Percentiles rank a stretch among this genome's conserved stretches.
phyloP scores from a whole-genome alignment of 2,888 invertebrate genomes.

The Lasioglossum figueresi region DNA sequence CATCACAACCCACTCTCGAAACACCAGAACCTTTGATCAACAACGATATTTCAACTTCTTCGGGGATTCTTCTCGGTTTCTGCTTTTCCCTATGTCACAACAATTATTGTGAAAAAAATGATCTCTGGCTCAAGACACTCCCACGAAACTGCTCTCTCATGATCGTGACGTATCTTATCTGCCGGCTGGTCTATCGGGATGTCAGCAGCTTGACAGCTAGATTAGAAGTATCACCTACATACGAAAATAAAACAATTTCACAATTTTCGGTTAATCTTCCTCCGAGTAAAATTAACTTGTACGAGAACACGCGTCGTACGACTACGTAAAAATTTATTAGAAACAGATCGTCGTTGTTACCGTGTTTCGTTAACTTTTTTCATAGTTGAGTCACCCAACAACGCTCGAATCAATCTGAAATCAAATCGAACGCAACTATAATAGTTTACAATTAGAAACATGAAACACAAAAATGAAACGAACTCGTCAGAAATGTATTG shows the following conservation, averaged over 20 bases:
- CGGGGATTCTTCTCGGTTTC: too few relatives aligned
- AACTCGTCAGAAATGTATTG: background rate
- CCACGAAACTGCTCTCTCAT: background rate
- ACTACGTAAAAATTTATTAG: background rate
- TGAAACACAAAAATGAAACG: background rate
- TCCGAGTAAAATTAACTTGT: background rate
- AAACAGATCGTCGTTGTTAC: background rate
- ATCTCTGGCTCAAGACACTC: background rate
- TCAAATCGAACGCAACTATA: background rate
- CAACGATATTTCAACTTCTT: background rate
- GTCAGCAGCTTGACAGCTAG: background rate
- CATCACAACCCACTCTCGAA: background rate
- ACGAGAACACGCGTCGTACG: background rate
- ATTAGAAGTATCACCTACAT: conserved; percentile 9
- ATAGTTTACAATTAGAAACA: background rate
- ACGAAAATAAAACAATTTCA: conserved; percentile 8
- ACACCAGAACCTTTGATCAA: background rate
- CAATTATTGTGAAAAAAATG: background rate
- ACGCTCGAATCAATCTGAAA: background rate
- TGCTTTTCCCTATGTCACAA: background rate
- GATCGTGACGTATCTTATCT: background rate
- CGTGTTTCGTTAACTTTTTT: too few relatives aligned
- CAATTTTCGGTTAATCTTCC: background rate
- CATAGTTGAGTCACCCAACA: background rate
- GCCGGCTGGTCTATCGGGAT: background rate